A percentile compares a stretch with the other conserved stretches of the same genome.
Evolutionary conservation across 2,113 vertebrate species (phyloP).

Genomic region (Microcebus griseorufus): DNA sequence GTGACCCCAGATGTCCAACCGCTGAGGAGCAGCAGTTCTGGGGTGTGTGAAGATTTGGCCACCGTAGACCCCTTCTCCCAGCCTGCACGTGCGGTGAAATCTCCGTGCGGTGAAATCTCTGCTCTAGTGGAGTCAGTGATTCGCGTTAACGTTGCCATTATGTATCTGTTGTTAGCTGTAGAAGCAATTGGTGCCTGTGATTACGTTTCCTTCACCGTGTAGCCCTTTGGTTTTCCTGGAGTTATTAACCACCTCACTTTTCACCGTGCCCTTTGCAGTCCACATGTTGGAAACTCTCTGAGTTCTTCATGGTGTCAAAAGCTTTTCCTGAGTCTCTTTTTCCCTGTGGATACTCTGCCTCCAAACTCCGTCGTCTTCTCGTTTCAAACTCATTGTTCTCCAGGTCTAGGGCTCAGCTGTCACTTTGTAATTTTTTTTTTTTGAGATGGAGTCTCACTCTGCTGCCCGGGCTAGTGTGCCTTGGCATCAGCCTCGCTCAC

Average conservation of each 20-base stretch:
- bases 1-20: neutral
- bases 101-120: rapidly evolving
- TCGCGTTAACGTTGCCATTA: rapidly evolving
- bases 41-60: neutral
- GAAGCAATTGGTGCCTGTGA: rapidly evolving
- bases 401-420: neutral
- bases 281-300: neutral
- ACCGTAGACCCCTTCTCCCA: neutral
- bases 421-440: no score
- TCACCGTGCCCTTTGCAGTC: neutral
- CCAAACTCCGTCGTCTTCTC: neutral
- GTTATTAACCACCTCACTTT: neutral
- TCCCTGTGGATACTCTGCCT: neutral
- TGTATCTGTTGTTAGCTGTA: neutral
- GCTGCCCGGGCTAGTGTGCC: no score
- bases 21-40: neutral
- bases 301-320: neutral
- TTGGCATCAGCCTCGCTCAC: no score
- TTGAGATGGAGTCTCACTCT: no score
- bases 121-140: neutral
- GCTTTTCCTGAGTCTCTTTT: neutral
- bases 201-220: rapidly evolving
- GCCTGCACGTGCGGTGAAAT: rapidly evolving
- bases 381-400: neutral
- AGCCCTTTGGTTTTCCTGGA: neutral